Conservation (phyloP, 2,113 vertebrate genomes). For the Mustela lutreola region DNA sequence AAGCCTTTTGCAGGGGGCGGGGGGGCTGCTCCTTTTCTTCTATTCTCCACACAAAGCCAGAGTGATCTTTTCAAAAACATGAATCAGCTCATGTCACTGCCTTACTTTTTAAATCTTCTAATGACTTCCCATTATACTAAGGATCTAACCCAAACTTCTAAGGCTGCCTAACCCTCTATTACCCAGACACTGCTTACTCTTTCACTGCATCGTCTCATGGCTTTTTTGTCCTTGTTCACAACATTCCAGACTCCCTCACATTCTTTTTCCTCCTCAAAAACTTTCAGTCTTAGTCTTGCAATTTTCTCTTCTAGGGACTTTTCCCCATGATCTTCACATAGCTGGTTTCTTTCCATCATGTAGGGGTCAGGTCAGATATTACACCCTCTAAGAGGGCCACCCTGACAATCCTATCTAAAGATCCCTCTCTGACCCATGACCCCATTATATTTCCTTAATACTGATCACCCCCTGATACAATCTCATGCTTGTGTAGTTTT, state of each 20-base stretch:
- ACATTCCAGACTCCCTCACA: neutral
- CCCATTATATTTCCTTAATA: neutral
- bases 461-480: neutral
- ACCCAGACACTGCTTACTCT: neutral
- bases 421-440: neutral
- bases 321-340: neutral
- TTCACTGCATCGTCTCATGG: neutral
- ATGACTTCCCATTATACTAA: neutral
- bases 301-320: neutral
- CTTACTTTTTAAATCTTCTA: neutral
- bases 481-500: neutral
- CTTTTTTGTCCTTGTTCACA: neutral
- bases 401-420: neutral
- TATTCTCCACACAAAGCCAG: neutral
- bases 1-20: neutral
- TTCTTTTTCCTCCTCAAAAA: neutral
- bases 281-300: neutral
- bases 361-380: neutral
- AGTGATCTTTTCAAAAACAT: conserved; percentile 6
- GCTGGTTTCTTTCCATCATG: neutral
- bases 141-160: neutral
- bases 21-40: neutral
- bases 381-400: neutral
- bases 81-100: neutral
- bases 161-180: neutral